Percentiles rank a stretch among this genome's conserved stretches.
These are phyloP conservation scores for Tinea trinotella DNA, from an alignment of 2,888 invertebrate species.

Conservation along the genomic window DNA sequence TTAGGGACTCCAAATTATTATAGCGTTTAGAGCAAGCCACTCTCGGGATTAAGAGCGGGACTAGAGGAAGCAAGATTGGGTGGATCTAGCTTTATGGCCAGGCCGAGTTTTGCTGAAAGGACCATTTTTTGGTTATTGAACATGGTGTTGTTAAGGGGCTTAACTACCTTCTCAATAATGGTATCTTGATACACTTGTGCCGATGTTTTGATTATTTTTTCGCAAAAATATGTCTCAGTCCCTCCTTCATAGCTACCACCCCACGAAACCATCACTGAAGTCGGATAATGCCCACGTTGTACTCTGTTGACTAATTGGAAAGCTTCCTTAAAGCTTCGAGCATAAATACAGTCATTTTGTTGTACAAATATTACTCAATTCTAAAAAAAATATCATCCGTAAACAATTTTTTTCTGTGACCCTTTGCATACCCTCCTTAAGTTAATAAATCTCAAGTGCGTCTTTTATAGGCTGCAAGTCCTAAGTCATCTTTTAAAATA, in stretches of 20 bases:
- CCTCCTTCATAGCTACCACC: constrained; percentile 10
- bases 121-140: not conserved
- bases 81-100: constrained; percentile 4
- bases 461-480: constrained; percentile 22
- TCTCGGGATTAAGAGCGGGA: too few relatives aligned
- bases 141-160: too few relatives aligned
- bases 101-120: constrained; percentile 5
- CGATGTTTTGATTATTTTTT: not conserved
- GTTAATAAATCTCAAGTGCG: constrained; percentile 18
- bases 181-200: too few relatives aligned
- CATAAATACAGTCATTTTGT: constrained; percentile 23
- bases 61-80: constrained; percentile 6
- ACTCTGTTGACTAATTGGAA: constrained; percentile 23
- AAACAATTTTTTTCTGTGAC: constrained; percentile 20
- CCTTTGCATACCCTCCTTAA: constrained; percentile 20
- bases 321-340: too few relatives aligned
- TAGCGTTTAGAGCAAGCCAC: too few relatives aligned
- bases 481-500: constrained; percentile 22
- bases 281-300: constrained; percentile 23
- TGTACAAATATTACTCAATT: constrained; percentile 20
- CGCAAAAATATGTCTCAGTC: constrained; percentile 8
- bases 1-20: too few relatives aligned
- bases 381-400: constrained; percentile 18
- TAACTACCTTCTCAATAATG: too few relatives aligned
- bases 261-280: constrained; percentile 24